A percentile compares a stretch with the other conserved stretches of the same genome.
phyloP scores from a whole-genome alignment of 2,888 invertebrate genomes.

The Drosophila imparisetae region DNA sequence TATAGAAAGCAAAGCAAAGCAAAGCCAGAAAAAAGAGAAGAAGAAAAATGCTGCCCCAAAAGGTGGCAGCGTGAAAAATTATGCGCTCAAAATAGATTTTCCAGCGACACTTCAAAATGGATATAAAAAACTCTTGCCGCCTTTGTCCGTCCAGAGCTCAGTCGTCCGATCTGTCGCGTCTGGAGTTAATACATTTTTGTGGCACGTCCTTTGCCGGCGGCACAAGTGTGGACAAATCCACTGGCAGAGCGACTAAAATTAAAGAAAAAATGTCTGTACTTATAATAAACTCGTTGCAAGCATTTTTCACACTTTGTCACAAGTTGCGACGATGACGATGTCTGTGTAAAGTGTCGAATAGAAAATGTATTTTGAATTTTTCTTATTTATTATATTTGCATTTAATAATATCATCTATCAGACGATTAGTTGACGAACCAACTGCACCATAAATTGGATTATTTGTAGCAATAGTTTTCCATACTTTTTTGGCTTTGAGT shows the following conservation, averaged over 20 bases:
- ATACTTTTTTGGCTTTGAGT: not conserved
- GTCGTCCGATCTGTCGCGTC: conserved; percentile 57
- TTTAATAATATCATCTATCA: conserved; percentile 28
- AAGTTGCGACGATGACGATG: conserved; percentile 29
- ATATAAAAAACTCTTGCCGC: conserved; percentile 20
- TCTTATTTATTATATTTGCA: conserved; percentile 7
- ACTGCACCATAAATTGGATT: conserved; percentile 6
- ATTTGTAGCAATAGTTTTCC: conserved; percentile 7
- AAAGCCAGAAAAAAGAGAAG: not conserved
- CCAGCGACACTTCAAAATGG: conserved; percentile 50
- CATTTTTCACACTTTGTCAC: conserved; percentile 75
- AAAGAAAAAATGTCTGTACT: conserved; percentile 39
- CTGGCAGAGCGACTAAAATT: conserved; percentile 27
- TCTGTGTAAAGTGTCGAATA: conserved; percentile 21
- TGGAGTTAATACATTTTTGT: conserved; percentile 71
- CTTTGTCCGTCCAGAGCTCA: conserved; percentile 29
- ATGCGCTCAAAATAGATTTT: conserved; percentile 75
- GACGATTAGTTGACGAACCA: conserved; percentile 15
- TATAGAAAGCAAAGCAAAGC: conserved; percentile 4
- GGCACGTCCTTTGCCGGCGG: conserved; percentile 60
- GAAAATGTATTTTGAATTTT: conserved; percentile 31
- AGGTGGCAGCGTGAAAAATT: conserved; percentile 75
- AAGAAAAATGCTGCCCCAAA: conserved; percentile 37
- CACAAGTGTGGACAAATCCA: conserved; percentile 57
- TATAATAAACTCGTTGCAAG: conserved; percentile 54